Percentiles rank a stretch among this genome's conserved stretches.
phyloP scores from a whole-genome alignment of 2,113 vertebrate species.

The Cyanoderma ruficeps region DNA sequence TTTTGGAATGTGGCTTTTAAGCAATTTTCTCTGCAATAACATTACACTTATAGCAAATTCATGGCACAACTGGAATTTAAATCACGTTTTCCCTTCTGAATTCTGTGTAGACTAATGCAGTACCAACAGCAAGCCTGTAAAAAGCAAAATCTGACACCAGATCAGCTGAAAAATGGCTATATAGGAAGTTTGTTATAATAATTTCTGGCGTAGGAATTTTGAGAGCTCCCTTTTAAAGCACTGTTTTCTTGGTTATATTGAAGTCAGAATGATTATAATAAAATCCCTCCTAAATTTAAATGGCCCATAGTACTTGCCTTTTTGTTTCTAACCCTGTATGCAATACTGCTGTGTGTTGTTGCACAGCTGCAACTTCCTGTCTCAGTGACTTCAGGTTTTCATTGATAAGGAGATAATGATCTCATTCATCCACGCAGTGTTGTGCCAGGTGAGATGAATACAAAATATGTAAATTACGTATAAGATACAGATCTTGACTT shows the following conservation, averaged over 20 bases:
- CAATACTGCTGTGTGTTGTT: neutral
- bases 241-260: neutral
- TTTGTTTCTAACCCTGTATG: neutral
- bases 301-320: neutral
- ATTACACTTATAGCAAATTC: neutral
- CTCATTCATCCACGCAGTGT: neutral
- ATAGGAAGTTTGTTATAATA: neutral
- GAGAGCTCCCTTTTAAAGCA: neutral
- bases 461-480: neutral
- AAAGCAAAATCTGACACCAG: neutral
- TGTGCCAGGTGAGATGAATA: neutral
- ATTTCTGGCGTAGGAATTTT: neutral
- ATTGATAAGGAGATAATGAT: neutral
- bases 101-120: neutral
- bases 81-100: neutral
- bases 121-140: neutral
- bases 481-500: neutral
- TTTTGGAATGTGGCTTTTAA: neutral
- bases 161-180: neutral
- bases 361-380: neutral
- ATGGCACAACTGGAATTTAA: neutral
- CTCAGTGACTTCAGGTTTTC: neutral
- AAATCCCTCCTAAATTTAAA: neutral
- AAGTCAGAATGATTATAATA: neutral
- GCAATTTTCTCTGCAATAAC: neutral